Base-by-base conservation (phyloP, 2,113 vertebrate genomes). In the Hippopotamus amphibius region DNA sequence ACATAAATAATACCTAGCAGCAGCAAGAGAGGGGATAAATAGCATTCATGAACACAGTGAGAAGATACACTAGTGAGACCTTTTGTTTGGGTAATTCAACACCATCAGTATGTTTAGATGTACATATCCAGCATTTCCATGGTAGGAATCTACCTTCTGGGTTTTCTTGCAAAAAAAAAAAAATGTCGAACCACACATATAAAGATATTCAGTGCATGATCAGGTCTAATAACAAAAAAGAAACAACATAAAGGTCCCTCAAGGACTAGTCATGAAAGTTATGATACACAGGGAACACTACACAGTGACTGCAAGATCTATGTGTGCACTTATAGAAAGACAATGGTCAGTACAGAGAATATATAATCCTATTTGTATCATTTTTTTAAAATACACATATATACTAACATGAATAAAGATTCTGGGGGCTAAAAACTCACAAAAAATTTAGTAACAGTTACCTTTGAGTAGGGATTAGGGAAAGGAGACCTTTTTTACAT, bases 141-240 rank as follows among this genome's bases (percentile, higher is more conserved):
- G 22, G 33, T 69, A 68, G 24, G 61, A 90, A 69, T 53, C 37
- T 46, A 65, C 13, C 14, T 90, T 72, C 71, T 24, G 13, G n/a
- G 37, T 92, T 90, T 86, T 83, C 71, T 59, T 87, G 55, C 53
- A 90, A 95, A 93, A 72, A 69, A 37, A 37, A 37, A 80, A 82
- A 66, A 14, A 81, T 7, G 14, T 61, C 66, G 48, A 50, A 41
- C 24, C 66, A 68, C 24, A 79, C 10, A 41, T 13, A 85, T 6
- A 72, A 86, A 76, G 30, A 41, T 77, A 33, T 55, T 76, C 41
- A 65, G 24, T 63, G 22, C 17, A 11, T 61, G 3, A 86, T 65
- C n/a, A 48, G 55, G 90, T 93, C 33, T 72, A 93, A 74, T 87
- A 76, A 90, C 14, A 55, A 43, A 90, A 43, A 24, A 59, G 5